Conservation (phyloP, 1,140 invertebrate genomes). For the Papilio polytes region DNA sequence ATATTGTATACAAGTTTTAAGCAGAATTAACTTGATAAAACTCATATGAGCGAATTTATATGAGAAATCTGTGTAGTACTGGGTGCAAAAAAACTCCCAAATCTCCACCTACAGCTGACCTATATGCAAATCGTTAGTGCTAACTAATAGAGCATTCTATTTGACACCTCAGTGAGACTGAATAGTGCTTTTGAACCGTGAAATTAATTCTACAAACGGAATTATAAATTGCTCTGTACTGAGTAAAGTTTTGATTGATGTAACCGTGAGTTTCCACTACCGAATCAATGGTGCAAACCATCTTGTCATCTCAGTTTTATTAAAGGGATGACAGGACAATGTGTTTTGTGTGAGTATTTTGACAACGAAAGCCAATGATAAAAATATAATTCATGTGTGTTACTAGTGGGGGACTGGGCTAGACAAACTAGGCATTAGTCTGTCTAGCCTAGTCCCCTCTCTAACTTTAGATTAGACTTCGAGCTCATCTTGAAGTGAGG, state of each 20-base stretch:
- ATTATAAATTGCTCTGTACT: conserved; percentile 2
- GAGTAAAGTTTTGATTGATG: not conserved
- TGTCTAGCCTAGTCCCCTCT: too few species aligned
- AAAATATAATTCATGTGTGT: too few species aligned
- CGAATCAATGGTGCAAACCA: not conserved
- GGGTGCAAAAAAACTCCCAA: not conserved
- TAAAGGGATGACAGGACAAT: too few species aligned
- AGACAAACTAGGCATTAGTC: too few species aligned
- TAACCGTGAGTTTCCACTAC: not conserved
- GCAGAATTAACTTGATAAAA: too few species aligned
- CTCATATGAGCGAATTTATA: too few species aligned
- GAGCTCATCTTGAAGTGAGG: not conserved
- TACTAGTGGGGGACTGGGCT: too few species aligned
- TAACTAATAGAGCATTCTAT: conserved; percentile 23
- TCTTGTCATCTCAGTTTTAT: not conserved
- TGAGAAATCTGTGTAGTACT: not conserved
- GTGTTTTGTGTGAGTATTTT: too few species aligned
- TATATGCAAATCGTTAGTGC: conserved; percentile 23
- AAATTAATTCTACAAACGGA: conserved; percentile 22
- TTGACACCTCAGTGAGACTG: conserved; percentile 3
- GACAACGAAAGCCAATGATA: too few species aligned
- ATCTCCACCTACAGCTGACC: not conserved
- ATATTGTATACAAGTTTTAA: too few species aligned
- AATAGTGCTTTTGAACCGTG: conserved; percentile 10
- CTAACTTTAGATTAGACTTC: too few species aligned